Conservation (phyloP, 2,797 vertebrate species). For the Chelon labrosus region DNA sequence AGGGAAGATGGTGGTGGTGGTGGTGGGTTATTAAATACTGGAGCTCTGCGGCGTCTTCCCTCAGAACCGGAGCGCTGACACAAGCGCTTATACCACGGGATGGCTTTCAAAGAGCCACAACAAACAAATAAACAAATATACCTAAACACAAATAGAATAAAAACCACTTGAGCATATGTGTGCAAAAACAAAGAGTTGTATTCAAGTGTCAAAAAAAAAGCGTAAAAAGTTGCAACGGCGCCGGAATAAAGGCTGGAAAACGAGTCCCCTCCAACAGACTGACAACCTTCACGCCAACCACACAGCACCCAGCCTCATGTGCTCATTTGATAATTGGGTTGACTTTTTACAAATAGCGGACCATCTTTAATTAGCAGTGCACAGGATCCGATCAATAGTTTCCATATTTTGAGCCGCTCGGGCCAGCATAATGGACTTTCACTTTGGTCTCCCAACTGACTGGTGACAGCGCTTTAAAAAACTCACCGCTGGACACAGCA, state of each 20-base stretch:
- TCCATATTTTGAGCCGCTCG: slow-evolving; percentile 70
- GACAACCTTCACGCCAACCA: slow-evolving; percentile 67
- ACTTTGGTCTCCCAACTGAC: slow-evolving; percentile 67
- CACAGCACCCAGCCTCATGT: slow-evolving; percentile 73
- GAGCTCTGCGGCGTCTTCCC: slow-evolving; percentile 34
- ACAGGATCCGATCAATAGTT: slow-evolving; percentile 75
- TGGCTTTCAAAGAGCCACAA: slow-evolving; percentile 29
- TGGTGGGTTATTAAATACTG: slow-evolving; percentile 22
- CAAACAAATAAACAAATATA: slow-evolving; percentile 46
- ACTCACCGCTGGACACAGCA: slow-evolving; percentile 30
- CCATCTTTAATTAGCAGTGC: slow-evolving; percentile 79
- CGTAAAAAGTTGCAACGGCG: not conserved
- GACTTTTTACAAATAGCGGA: slow-evolving; percentile 85
- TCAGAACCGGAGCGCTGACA: slow-evolving; percentile 24
- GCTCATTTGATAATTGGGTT: slow-evolving; percentile 84
- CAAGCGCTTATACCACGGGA: slow-evolving; percentile 3
- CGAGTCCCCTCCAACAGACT: slow-evolving; percentile 21
- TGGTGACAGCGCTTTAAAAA: slow-evolving; percentile 63
- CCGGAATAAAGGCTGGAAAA: slow-evolving; percentile 4
- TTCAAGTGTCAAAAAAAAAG: not conserved
- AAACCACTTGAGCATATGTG: too few relatives aligned
- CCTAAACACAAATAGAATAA: slow-evolving; percentile 10
- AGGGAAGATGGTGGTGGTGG: slow-evolving; percentile 25
- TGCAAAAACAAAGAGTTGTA: slow-evolving; percentile 3
- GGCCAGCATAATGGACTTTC: slow-evolving; percentile 73